Evolutionary conservation across 2,113 vertebrate genomes (phyloP).

Genomic region (Campylorhamphus procurvoides): DNA sequence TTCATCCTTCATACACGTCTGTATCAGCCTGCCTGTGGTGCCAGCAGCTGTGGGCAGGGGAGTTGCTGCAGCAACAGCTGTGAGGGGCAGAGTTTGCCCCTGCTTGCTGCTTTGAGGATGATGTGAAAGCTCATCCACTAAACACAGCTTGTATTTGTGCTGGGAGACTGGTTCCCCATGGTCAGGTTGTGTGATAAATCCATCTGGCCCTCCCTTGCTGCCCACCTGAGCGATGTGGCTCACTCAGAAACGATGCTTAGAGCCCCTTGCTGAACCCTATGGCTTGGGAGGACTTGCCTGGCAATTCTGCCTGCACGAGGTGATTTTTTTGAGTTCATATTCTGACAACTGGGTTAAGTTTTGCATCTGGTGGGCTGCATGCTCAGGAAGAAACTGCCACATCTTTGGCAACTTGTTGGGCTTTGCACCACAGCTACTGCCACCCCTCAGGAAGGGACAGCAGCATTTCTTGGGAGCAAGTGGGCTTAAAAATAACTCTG

Average conservation of each 20-base stretch:
- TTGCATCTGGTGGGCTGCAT: background rate
- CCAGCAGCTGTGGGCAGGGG: accelerated
- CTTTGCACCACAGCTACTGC: accelerated
- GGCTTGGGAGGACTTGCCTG: background rate
- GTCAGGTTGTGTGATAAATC: background rate
- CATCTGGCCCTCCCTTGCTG: background rate
- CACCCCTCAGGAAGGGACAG: accelerated
- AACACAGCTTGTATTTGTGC: background rate
- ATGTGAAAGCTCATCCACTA: background rate
- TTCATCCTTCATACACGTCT: background rate
- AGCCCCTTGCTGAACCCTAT: background rate
- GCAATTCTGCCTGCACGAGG: background rate
- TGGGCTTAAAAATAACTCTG: background rate
- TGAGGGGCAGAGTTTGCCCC: background rate
- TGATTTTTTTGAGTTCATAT: background rate
- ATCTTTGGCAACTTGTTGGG: accelerated
- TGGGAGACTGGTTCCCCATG: background rate
- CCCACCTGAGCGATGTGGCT: accelerated
- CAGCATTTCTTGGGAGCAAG: background rate
- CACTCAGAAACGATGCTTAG: accelerated
- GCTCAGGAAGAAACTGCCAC: background rate
- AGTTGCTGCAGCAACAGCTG: background rate
- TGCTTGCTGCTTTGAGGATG: accelerated
- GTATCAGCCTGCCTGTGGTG: accelerated
- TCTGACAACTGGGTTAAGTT: background rate